phyloP scores from a whole-genome alignment of 2,797 vertebrate genomes.

The Eospalax fontanierii region DNA sequence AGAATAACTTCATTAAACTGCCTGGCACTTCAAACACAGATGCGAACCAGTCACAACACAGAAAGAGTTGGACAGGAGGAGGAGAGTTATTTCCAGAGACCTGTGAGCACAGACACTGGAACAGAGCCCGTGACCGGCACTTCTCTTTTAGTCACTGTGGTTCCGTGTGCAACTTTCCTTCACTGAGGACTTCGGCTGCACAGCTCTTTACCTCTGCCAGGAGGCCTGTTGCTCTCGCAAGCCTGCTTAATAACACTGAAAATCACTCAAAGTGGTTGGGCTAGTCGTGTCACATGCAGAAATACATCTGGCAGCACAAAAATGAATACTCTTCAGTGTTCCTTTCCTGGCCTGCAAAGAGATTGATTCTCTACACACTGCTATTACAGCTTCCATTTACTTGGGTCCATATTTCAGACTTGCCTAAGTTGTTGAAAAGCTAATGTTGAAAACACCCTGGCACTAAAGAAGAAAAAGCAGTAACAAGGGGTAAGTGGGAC shows the following conservation, averaged over 20 bases:
- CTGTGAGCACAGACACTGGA: constrained; percentile 60
- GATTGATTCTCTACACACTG: constrained; percentile 57
- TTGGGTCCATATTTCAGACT: constrained; percentile 73
- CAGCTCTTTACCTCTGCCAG: constrained; percentile 58
- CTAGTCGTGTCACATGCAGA: constrained; percentile 64
- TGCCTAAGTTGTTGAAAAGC: constrained; percentile 71
- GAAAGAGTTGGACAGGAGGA: constrained; percentile 77
- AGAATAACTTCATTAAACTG: constrained; percentile 91
- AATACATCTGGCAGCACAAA: constrained; percentile 69
- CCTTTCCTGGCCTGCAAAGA: constrained; percentile 36
- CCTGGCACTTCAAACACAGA: constrained; percentile 88
- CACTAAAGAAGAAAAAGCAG: constrained; percentile 54
- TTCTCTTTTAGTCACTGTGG: not conserved
- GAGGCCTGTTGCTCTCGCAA: constrained; percentile 34
- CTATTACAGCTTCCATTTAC: constrained; percentile 69
- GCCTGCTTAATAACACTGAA: constrained; percentile 65
- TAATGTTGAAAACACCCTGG: constrained; percentile 47
- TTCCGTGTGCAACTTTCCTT: constrained; percentile 38
- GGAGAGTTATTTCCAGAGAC: constrained; percentile 75
- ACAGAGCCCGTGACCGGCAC: constrained; percentile 67
- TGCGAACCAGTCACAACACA: constrained; percentile 83
- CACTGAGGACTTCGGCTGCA: constrained; percentile 53
- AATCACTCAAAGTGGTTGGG: constrained; percentile 60
- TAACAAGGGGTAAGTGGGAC: constrained; percentile 79
- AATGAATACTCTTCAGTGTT: not conserved